Evolutionary conservation across 1,140 invertebrate species (phyloP).

Genomic region (Drosophila kepulauana): DNA sequence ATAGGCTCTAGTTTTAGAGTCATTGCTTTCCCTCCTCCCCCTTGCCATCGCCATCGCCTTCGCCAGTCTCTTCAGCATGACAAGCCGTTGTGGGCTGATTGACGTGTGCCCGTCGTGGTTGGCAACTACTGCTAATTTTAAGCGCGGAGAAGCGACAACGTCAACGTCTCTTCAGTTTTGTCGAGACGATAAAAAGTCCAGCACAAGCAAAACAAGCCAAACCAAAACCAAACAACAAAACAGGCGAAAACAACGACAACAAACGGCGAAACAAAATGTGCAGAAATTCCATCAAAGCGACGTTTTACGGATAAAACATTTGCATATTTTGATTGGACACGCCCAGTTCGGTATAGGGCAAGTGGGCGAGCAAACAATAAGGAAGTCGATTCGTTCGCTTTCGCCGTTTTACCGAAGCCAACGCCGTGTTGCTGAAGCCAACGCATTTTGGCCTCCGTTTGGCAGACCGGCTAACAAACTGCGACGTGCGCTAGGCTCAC

Average conservation of each 20-base stretch:
- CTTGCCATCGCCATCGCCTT: not conserved
- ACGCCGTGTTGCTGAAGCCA: not conserved
- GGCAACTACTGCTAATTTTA: slow-evolving; percentile 77
- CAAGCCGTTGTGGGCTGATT: slow-evolving; percentile 52
- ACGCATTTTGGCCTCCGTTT: slow-evolving; percentile 44
- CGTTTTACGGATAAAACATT: slow-evolving; percentile 81
- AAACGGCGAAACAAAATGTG: slow-evolving; percentile 60
- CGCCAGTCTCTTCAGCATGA: slow-evolving; percentile 16
- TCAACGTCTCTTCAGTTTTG: slow-evolving; percentile 30
- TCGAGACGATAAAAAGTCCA: slow-evolving; percentile 46
- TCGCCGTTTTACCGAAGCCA: not conserved
- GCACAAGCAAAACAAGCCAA: slow-evolving; percentile 60
- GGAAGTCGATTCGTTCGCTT: slow-evolving; percentile 20
- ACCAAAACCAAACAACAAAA: slow-evolving; percentile 67
- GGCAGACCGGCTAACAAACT: slow-evolving; percentile 69
- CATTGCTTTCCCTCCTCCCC: not conserved
- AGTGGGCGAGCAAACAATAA: slow-evolving; percentile 77
- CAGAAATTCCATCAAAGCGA: slow-evolving; percentile 81
- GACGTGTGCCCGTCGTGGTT: slow-evolving; percentile 59
- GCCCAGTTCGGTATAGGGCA: slow-evolving; percentile 66
- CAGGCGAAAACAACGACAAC: slow-evolving; percentile 34
- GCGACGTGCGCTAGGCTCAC: slow-evolving; percentile 67
- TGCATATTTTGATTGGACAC: slow-evolving; percentile 82
- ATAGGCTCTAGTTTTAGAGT: slow-evolving; percentile 4
- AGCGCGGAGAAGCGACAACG: not conserved